Base-by-base conservation (phyloP, 1,140 invertebrate genomes). In the Drosophila ogumai region DNA sequence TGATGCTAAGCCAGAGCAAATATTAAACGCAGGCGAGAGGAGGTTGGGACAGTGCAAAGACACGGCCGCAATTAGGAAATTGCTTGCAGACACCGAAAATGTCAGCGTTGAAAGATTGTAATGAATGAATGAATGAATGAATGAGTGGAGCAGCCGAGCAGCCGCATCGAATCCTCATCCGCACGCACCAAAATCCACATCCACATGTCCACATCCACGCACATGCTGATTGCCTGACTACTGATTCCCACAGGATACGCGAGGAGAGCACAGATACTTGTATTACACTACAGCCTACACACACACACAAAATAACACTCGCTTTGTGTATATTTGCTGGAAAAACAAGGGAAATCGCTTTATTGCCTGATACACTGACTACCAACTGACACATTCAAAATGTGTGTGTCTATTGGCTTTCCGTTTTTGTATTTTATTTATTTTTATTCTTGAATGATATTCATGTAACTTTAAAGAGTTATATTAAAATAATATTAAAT, bases 281-380 rank as follows among this genome's bases (percentile, higher is more conserved):
- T 38, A n/a, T n/a, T 38, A 55, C 50, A 54, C 32, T 36, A 36
- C 50, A 54, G 13, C 34, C 32, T 36, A 52, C 17, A 49, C 25
- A 28, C 25, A 41, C 40, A 43, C 41, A 43, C n/a, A 17, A n/a
- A 41, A n/a, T 8, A 8, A 0, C 17, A 12, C 17, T 44, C 10
- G 17, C 10, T 44, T 5, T 50, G 47, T 32, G 47, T 32, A 22
- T 38, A 50, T 55, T 34, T 38, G 19, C 34, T 15, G 52, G 34
- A 12, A 55, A 54, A 55, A 55, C 52, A 55, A 55, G 52, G 36
- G 17, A 55, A 55, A 55, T 55, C 52, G 52, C 52, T 55, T 55
- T 55, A 55, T 40, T 38, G 52, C 34, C 52, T 6, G 50, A 54
- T 28, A 36, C 44, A 47, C 44, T 44, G 17, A 22, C 43, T 50